Percentiles rank a stretch among this genome's conserved stretches.
These are phyloP conservation scores for Steinernema carpocapsae DNA, from an alignment of 2,888 invertebrate species.

Conservation along the genomic window DNA sequence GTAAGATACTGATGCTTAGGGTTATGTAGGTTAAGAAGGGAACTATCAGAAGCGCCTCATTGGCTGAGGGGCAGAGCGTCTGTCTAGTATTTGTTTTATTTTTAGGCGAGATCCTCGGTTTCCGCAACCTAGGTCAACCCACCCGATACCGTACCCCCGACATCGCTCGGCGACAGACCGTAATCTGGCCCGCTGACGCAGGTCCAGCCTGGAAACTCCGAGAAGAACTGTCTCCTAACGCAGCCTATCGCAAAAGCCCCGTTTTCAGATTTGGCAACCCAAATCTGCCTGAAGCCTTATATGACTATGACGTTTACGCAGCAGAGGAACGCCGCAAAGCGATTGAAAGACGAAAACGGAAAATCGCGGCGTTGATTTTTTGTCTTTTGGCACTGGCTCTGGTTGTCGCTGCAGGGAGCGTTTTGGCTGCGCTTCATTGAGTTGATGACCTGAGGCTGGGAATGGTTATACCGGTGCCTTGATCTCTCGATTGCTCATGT, in stretches of 20 bases:
- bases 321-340: conserved; percentile 35
- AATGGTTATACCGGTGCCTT: no score
- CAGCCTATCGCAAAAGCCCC: conserved; percentile 14
- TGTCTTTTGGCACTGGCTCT: conserved; percentile 35
- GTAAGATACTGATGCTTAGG: not conserved
- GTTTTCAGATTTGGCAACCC: conserved; percentile 38
- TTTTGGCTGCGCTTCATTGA: conserved; percentile 36
- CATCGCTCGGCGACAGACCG: conserved; percentile 14
- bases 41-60: not conserved
- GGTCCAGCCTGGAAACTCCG: conserved; percentile 38
- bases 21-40: not conserved
- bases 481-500: conserved; percentile 12
- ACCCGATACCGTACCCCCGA: conserved; percentile 17
- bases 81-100: no score
- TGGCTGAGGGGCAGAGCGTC: no score
- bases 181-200: conserved; percentile 39
- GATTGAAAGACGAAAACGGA: conserved; percentile 28
- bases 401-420: conserved; percentile 38
- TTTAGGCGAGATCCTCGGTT: conserved; percentile 30
- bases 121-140: conserved; percentile 25
- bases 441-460: no score
- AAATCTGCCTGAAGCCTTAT: conserved; percentile 32
- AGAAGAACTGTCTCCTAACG: conserved; percentile 25
- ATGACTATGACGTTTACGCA: conserved; percentile 40
- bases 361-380: conserved; percentile 32